phyloP scores from a whole-genome alignment of 2,888 invertebrate genomes.

The Lottia gigantea region DNA sequence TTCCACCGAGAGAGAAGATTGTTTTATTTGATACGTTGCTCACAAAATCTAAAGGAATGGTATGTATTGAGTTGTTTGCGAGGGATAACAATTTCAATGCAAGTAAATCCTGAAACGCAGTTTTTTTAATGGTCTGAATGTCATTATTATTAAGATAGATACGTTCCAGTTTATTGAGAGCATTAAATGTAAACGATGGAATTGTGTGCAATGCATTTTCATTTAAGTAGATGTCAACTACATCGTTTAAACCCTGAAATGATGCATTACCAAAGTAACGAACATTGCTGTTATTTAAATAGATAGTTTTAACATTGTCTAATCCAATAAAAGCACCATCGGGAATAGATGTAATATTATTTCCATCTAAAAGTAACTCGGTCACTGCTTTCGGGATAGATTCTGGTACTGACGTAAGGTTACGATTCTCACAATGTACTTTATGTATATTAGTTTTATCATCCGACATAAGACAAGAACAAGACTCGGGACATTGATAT shows the following conservation, averaged over 20 bases:
- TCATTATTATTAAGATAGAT: constrained; percentile 37
- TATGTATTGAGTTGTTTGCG: constrained; percentile 27
- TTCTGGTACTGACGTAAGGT: constrained; percentile 33
- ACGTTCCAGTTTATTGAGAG: constrained; percentile 31
- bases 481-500: constrained; percentile 43
- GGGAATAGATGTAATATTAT: constrained; percentile 31
- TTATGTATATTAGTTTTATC: constrained; percentile 22
- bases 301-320: constrained; percentile 19
- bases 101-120: constrained; percentile 31
- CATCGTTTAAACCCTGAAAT: constrained; percentile 43
- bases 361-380: constrained; percentile 43
- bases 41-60: constrained; percentile 20
- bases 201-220: constrained; percentile 38
- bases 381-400: constrained; percentile 41
- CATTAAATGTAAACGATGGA: constrained; percentile 34
- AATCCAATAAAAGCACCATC: constrained; percentile 14
- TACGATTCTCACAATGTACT: constrained; percentile 36
- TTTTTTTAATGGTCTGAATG: constrained; percentile 33
- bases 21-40: constrained; percentile 1
- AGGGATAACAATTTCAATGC: constrained; percentile 27
- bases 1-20: constrained; percentile 22
- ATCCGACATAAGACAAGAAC: constrained; percentile 39
- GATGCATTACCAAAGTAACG: constrained; percentile 38
- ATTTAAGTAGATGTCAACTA: constrained; percentile 37
- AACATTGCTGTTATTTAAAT: constrained; percentile 41